Evolutionary conservation across 2,113 vertebrate species (phyloP), one percentile per base, ranked within the genome.

Genomic region (Pogonocichla stellata): DNA sequence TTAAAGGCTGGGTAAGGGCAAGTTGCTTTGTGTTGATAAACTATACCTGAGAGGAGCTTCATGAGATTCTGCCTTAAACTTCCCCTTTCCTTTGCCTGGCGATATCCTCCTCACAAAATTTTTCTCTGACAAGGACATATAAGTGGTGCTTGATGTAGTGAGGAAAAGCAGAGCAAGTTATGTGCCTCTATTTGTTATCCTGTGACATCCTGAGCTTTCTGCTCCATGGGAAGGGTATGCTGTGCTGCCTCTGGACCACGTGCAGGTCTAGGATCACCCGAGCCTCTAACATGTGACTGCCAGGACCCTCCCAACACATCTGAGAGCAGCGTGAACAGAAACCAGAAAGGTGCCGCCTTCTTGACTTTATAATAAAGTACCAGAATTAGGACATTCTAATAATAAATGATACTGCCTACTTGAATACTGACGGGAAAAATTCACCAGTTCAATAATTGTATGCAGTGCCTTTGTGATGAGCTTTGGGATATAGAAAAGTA

Each of bases 291-390:
- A 13, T 5, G 3, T 1, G 10, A 19, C 38, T 74, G 23, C 18
- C 53, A 56, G 25, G 5, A 24, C 10, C 56, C 60, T 73, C 19
- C 34, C 7, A 43, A 4, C 16, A 29, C 10, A 45, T 28, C 25
- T 2, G 5, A 69, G 4, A 70, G 5, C 11, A 78, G 10, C 2
- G 1, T 45, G 34, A 56, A 17, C 7, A 53, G 53, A 88, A 84
- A 51, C 8, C 0, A 0, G 60, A 51, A 14, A 43, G 31, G 25
- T 77, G 8, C 15, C 15, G 64, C 60, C 33, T 75, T 47, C 40
- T 10, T 80, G 14, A 31, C 53, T 57, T 5, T 57, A 53, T 42
- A 61, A 70, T 50, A 66, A 73, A 70, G 22, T 31, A 66, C 12
- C 11, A 78, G n/a, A 65, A 57, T 73, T 70, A 78, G 9, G 28